Evolutionary conservation across 2,113 vertebrate genomes (phyloP).

Genomic region (Parus major): DNA sequence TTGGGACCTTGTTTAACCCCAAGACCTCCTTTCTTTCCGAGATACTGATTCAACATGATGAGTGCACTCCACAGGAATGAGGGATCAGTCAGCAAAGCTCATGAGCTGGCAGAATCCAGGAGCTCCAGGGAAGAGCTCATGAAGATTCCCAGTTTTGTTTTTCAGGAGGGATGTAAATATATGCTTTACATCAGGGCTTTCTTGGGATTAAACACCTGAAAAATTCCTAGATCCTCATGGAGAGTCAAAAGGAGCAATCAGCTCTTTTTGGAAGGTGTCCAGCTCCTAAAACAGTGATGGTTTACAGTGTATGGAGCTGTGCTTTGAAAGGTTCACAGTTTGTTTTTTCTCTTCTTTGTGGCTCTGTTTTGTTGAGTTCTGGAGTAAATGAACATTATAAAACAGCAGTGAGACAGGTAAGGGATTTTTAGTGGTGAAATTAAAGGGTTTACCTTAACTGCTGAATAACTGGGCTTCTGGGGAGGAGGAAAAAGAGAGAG

Average conservation of each 20-base stretch:
- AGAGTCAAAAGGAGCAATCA: not conserved
- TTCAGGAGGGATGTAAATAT: not conserved
- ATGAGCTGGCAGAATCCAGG: not conserved
- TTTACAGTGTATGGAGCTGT: not conserved
- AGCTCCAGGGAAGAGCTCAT: not conserved
- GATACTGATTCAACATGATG: constrained; percentile 45
- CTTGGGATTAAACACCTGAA: not conserved
- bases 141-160: not conserved
- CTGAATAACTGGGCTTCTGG: not conserved
- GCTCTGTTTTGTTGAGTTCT: not conserved
- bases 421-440: not conserved
- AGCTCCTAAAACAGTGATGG: not conserved
- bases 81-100: not conserved
- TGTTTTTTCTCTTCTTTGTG: not conserved
- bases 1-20: constrained; percentile 8
- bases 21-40: constrained; percentile 19
- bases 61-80: constrained; percentile 2
- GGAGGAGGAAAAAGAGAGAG: not conserved
- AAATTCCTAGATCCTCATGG: not conserved
- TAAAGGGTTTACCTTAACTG: not conserved
- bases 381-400: not conserved
- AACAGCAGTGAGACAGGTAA: not conserved
- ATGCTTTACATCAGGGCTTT: not conserved
- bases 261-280: not conserved
- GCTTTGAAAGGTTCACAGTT: not conserved